Base-by-base conservation (phyloP, 2,888 invertebrate genomes). In the Lissonota sp. region DNA sequence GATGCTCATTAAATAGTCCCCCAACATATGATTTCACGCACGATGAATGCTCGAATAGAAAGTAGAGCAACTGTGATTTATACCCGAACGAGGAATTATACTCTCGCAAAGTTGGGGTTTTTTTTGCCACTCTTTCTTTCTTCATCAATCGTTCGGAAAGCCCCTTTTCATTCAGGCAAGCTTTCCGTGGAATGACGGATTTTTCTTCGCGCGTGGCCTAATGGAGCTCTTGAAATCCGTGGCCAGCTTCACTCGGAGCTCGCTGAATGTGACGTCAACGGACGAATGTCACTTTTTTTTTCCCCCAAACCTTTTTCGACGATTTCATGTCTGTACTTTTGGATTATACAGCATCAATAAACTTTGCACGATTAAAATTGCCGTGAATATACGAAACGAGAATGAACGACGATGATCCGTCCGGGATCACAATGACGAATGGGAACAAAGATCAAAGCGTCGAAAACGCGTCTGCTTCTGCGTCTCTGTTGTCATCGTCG, bases 181-280 rank as follows among this genome's bases (percentile, higher is more conserved):
- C 53, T 49, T 57, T 69, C 6, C 6, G 14, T 7, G 46, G n/a
- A 57, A 70, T 57, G 6, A 49, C 64, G 40, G 39, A 26, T 64
- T 71, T 63, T 72, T 42, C 63, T 69, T 69, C 10, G 12, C 14
- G 7, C n/a, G n/a, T n/a, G n/a, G n/a, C 39, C 37, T 7, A 12
- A 58, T 67, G 44, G 42, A 60, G 26, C 10, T 12, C 7, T 5
- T 6, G 8, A 64, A 49, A 51, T 58, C 51, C 40, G 60, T n/a
- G 64, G 49, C 75, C 16, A 71, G 57, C 39, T 75, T 82, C 75
- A 72, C 62, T 71, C 5, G 8, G 44, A 49, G 46, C 8, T 0
- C 26, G 37, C 37, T 26, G 42, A 10, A 69, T 57, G 77, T 64
- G 69, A 77, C 42, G 57, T 79, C 44, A 60, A 40, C 64, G 44